These are phyloP conservation scores for Henricia sp. DNA, from an alignment of 53 echinoderm and acorn worm genomes.

Conservation along the genomic window DNA sequence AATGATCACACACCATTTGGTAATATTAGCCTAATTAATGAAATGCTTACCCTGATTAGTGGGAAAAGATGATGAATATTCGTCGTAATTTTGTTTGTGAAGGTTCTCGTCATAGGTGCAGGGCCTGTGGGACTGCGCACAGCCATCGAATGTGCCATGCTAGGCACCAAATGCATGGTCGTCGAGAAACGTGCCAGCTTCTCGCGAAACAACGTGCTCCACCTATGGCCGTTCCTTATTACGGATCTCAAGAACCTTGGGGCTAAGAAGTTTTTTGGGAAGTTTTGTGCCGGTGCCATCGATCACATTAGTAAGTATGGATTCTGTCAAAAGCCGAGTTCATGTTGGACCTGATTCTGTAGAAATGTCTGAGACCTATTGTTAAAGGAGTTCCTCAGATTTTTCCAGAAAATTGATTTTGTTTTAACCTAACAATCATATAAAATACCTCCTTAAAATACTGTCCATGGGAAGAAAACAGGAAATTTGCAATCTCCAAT, in stretches of 20 bases:
- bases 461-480: too few species aligned
- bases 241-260: constrained; percentile 86
- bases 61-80: too few species aligned
- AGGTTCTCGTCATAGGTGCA: constrained; percentile 92
- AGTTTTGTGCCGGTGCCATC: constrained; percentile 92
- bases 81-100: neutral
- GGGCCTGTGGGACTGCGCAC: constrained; percentile 91
- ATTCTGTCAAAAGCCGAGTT: too few species aligned
- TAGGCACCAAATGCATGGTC: constrained; percentile 86
- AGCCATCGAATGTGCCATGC: constrained; percentile 93
- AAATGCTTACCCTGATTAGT: too few species aligned
- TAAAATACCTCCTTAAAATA: too few species aligned
- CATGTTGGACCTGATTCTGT: too few species aligned
- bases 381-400: too few species aligned
- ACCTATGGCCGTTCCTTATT: constrained; percentile 98
- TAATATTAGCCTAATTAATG: too few species aligned
- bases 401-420: too few species aligned
- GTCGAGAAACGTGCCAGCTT: constrained; percentile 90
- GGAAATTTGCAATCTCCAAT: too few species aligned
- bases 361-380: neutral
- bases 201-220: constrained; percentile 94
- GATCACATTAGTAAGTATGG: constrained; percentile 98
- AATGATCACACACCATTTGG: too few species aligned
- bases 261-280: constrained; percentile 97
- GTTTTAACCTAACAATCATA: too few species aligned